phyloP scores from a whole-genome alignment of 1,140 invertebrate genomes.

The Drosophila burlai region DNA sequence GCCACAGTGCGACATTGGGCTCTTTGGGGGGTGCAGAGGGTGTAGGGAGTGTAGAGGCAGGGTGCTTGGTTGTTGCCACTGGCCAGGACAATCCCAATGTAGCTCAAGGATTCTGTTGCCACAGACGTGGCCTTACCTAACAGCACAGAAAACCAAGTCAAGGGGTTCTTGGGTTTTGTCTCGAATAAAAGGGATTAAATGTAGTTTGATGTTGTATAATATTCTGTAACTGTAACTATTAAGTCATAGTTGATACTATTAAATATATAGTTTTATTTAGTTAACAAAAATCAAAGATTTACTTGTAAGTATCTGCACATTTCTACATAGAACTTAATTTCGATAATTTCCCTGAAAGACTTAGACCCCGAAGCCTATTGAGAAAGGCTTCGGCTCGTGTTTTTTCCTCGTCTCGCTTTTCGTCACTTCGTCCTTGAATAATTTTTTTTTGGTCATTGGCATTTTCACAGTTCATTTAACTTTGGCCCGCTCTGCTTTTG shows the following conservation, averaged over 20 bases:
- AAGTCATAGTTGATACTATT: background rate
- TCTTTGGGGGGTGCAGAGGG: background rate
- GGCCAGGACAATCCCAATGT: slow-evolving; percentile 46
- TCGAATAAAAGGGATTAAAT: background rate
- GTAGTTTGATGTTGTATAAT: slow-evolving; percentile 5
- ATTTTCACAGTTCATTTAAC: slow-evolving; percentile 80
- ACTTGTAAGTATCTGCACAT: no score
- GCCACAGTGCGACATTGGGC: slow-evolving; percentile 58
- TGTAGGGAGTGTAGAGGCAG: background rate
- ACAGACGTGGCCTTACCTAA: slow-evolving; percentile 42
- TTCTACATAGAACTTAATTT: background rate
- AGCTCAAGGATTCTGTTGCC: slow-evolving; percentile 61
- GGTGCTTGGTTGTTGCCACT: slow-evolving; percentile 9
- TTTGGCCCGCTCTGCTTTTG: slow-evolving; percentile 48
- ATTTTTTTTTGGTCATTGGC: slow-evolving; percentile 67
- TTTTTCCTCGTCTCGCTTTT: slow-evolving; percentile 38
- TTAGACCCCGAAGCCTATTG: slow-evolving; percentile 7
- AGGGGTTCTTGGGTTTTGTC: slow-evolving; percentile 9
- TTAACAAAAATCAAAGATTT: no score
- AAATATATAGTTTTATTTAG: no score
- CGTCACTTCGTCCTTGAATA: slow-evolving; percentile 64
- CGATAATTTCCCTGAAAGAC: background rate
- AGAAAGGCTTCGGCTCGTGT: background rate
- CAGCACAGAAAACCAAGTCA: slow-evolving; percentile 14
- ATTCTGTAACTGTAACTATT: slow-evolving; percentile 1